These are phyloP conservation scores for Ciconia nigra DNA, from an alignment of 2,797 vertebrate species.

Conservation along the genomic window DNA sequence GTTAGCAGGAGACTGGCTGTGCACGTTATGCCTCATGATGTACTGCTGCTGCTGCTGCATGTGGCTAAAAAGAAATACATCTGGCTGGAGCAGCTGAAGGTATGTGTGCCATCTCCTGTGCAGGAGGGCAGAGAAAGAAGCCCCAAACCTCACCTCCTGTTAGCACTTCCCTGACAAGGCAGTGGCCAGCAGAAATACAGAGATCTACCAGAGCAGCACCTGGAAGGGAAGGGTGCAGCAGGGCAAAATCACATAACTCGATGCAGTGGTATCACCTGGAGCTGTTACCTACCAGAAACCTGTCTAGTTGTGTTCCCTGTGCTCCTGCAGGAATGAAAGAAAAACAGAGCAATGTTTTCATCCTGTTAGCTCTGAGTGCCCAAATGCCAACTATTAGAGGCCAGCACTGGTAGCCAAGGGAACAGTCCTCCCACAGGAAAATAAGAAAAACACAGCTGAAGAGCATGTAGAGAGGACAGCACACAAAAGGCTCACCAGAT, in stretches of 20 bases:
- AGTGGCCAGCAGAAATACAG: background rate
- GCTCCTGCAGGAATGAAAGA: background rate
- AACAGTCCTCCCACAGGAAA: conserved; percentile 15
- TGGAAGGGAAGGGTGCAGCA: background rate
- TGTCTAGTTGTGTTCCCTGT: background rate
- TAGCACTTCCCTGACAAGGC: background rate
- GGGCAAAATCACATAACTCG: background rate
- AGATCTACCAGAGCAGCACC: background rate
- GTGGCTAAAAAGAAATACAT: background rate
- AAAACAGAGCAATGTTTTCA: background rate
- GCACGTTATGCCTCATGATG: background rate
- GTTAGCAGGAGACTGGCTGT: background rate
- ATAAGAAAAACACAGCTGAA: background rate
- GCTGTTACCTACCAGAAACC: background rate
- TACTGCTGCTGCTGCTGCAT: background rate
- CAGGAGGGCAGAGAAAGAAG: background rate
- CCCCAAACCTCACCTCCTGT: background rate
- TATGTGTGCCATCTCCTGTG: background rate
- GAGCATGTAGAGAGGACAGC: background rate
- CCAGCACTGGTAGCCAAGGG: conserved; percentile 40
- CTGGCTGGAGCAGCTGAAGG: background rate
- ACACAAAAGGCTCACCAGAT: background rate
- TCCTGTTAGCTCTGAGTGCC: background rate
- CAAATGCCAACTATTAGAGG: conserved; percentile 13
- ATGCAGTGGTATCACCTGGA: background rate